Conservation (phyloP, 2,888 invertebrate species). For the Falcaria lacertinaria region DNA sequence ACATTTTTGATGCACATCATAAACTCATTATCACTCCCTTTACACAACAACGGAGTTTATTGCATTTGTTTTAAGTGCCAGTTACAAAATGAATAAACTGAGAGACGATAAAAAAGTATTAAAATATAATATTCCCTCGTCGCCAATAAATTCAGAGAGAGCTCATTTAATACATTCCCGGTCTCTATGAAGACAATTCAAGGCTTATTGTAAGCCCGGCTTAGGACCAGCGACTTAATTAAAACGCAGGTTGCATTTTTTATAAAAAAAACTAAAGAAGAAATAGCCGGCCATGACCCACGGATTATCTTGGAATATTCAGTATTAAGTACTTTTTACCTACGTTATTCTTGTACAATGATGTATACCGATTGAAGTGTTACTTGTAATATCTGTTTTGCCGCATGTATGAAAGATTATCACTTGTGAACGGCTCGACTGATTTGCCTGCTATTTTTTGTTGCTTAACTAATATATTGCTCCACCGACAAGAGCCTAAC, state of each 20-base stretch:
- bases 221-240: constrained; percentile 38
- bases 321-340: too few species aligned
- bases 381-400: too few species aligned
- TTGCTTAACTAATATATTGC: too few species aligned
- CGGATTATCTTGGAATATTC: too few species aligned
- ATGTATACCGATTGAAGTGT: too few species aligned
- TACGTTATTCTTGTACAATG: too few species aligned
- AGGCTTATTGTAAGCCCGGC: constrained; percentile 41
- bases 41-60: not conserved
- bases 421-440: too few species aligned
- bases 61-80: not conserved
- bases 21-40: not conserved
- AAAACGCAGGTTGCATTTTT: constrained; percentile 17
- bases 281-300: too few species aligned
- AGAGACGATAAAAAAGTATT: constrained; percentile 1
- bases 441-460: too few species aligned
- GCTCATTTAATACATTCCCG: constrained; percentile 39
- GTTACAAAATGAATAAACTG: not conserved
- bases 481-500: too few species aligned
- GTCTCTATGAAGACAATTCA: constrained; percentile 34
- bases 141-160: constrained; percentile 32
- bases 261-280: constrained; percentile 6
- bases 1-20: not conserved
- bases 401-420: too few species aligned
- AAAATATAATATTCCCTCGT: constrained; percentile 18